Base-by-base conservation (phyloP, 2,888 invertebrate genomes). In the Laspeyria flexula region DNA sequence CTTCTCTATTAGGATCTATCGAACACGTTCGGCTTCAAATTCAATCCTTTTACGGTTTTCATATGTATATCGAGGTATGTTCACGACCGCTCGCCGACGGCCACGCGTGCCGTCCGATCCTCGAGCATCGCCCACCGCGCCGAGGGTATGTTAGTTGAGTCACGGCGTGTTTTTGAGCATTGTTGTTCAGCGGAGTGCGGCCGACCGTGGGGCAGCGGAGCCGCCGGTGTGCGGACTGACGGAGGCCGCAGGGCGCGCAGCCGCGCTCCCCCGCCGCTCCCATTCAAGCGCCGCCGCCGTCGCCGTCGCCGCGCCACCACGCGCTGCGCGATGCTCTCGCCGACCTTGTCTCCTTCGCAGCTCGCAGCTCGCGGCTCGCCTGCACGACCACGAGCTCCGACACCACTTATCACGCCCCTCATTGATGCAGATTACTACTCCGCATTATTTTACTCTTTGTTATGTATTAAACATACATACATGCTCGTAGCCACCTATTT, bases 211-310 rank as follows among this genome's bases (percentile, higher is more conserved):
- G 90, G 90, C 91, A 90, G 91, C 90, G 90, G 89, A 88, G 91
- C 91, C 91, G 91, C 91, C 90, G 91, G 90, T 88, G 88, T 90
- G 91, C 90, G 91, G 91, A 91, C 91, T 91, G 90, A 85, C 89
- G 83, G 83, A 83, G 83, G 74, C 34, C 33, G 74, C 73, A 75
- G 74, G 71, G 81, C 79, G 82, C 86, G 85, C 86, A 81, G 79
- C 78, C 79, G 71, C 76, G 73, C 71, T 74, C 69, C 66, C 69
- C 77, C 76, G 81, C 81, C 84, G 70, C 77, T 38, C 42, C 77
- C 77, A 74, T 75, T 76, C 75, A 72, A 70, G 64, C 74, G 61
- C 70, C 65, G 63, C 68, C 68, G 70, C 71, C 61, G 64, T 68
- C 74, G 61, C 70, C 65, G 63, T 67, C 68, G 70, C 71, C 61